Evolutionary conservation across 2,888 invertebrate species (phyloP), one percentile per base, ranked within the genome.

Genomic region (Seira sanloemensis): DNA sequence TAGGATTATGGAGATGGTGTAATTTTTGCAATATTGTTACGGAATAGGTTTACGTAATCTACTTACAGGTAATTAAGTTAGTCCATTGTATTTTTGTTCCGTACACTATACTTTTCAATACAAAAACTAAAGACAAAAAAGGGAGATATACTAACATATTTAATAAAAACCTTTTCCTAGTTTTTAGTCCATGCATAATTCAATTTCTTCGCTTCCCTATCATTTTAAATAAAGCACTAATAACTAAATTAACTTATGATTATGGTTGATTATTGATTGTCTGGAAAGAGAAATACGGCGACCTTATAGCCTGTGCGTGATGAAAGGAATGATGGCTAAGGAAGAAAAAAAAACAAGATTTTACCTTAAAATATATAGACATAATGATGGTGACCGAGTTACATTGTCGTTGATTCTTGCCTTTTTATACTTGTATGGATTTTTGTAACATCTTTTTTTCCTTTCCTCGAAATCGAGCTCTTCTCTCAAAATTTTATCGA

Each of bases 71-170:
- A n/a, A n/a, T n/a, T n/a, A n/a, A n/a, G n/a, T n/a, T n/a, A n/a
- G n/a, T n/a, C n/a, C n/a, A n/a, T n/a, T n/a, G n/a, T n/a, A n/a
- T n/a, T n/a, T n/a, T n/a, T n/a, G n/a, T n/a, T n/a, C n/a, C n/a
- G n/a, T n/a, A n/a, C n/a, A n/a, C n/a, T n/a, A n/a, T n/a, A n/a
- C n/a, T 37, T 37, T 37, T 37, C 37, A 37, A 37, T 37, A 37
- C 37, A 37, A 37, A n/a, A 37, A 37, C 37, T 62, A 62, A 62
- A 62, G 62, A 62, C 62, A 62, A 21, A 62, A 62, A 23, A 16
- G 62, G 62, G 62, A 62, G 62, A 23, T 62, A 62, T 37, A 50
- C 5, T 50, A 12, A n/a, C n/a, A 50, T 50, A 50, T 50, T 50
- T 50, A n/a, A n/a, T n/a, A n/a, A n/a, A n/a, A n/a, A n/a, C 50